Base-by-base conservation (phyloP, 2,888 invertebrate genomes). In the Sarcophaga variegata region DNA sequence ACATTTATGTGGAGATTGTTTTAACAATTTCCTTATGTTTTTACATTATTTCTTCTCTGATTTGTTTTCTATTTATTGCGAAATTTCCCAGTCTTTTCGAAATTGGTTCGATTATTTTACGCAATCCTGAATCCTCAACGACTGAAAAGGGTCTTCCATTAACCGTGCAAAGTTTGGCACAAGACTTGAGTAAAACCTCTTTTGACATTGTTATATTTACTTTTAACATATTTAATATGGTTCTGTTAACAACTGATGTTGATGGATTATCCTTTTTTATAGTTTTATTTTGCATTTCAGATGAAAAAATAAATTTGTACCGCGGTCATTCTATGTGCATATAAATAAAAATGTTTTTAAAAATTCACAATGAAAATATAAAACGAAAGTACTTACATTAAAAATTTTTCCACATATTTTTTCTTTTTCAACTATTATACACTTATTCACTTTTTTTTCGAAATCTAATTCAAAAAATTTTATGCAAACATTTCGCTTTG, bases 131-230 rank as follows among this genome's bases (percentile, higher is more conserved):
- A 20, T 20, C 20, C 20, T 20, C 20, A 20, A 20, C 20, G 20
- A 20, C 20, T 20, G 67, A 67, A 45, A 67, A 67, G 14, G 37
- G 67, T 37, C 67, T 37, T 45, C 67, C 67, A 45, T 67, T 67
- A n/a, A 67, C 67, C 10, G 67, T 37, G 45, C 67, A 67, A n/a
- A 67, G 67, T 45, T 67, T n/a, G 45, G 45, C 67, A n/a, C 67
- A 67, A n/a, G 67, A 67, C n/a, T 67, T 67, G 17, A 67, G 67
- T 8, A 67, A n/a, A 17, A 45, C n/a, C 12, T 67, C 67, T 67
- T 67, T 67, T 10, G 67, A 45, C 45, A 67, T 67, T n/a, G n/a
- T n/a, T n/a, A n/a, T n/a, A n/a, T n/a, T n/a, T n/a, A n/a, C n/a
- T n/a, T n/a, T n/a, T n/a, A n/a, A n/a, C n/a, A n/a, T n/a, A n/a